These are phyloP conservation scores for Arnoldichthys spilopterus DNA, from an alignment of 2,797 vertebrate species.

Conservation along the genomic window DNA sequence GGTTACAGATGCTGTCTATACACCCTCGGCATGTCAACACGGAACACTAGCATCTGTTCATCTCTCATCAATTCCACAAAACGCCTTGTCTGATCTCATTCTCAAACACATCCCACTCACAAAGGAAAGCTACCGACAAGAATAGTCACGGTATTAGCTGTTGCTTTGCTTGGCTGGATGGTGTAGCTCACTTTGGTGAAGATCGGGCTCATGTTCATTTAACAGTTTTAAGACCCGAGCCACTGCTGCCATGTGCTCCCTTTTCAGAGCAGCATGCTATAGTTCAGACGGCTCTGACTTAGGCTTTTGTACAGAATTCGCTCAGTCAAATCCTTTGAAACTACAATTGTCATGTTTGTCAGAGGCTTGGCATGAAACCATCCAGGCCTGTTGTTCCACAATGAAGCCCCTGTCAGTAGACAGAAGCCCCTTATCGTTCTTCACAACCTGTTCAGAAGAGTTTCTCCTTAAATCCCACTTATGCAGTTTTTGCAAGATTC, in stretches of 20 bases:
- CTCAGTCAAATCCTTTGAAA: constrained; percentile 21
- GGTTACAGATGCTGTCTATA: constrained; percentile 15
- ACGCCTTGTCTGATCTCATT: constrained; percentile 6
- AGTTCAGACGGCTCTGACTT: constrained; percentile 20
- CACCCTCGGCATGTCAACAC: constrained; percentile 17
- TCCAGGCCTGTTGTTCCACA: constrained; percentile 2
- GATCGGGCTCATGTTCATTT: background rate
- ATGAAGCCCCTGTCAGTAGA: constrained; percentile 1
- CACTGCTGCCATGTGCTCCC: background rate
- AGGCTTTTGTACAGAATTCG: constrained; percentile 21
- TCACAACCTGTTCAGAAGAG: constrained; percentile 8
- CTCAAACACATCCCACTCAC: background rate
- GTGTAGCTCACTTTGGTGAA: constrained; percentile 8
- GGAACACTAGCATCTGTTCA: constrained; percentile 28
- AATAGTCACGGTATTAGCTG: constrained; percentile 5
- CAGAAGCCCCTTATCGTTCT: constrained; percentile 4
- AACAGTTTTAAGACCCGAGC: constrained; percentile 10
- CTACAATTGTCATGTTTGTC: constrained; percentile 17
- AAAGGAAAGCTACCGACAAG: background rate
- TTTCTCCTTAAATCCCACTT: too few relatives aligned
- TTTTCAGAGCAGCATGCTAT: constrained; percentile 21
- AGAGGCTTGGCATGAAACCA: constrained; percentile 16
- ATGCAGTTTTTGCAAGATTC: too few relatives aligned
- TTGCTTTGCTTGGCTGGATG: background rate
- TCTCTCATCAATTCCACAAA: constrained; percentile 16